These are phyloP conservation scores for Takifugu flavidus DNA, from an alignment of 2,113 vertebrate species.

Conservation along the genomic window DNA sequence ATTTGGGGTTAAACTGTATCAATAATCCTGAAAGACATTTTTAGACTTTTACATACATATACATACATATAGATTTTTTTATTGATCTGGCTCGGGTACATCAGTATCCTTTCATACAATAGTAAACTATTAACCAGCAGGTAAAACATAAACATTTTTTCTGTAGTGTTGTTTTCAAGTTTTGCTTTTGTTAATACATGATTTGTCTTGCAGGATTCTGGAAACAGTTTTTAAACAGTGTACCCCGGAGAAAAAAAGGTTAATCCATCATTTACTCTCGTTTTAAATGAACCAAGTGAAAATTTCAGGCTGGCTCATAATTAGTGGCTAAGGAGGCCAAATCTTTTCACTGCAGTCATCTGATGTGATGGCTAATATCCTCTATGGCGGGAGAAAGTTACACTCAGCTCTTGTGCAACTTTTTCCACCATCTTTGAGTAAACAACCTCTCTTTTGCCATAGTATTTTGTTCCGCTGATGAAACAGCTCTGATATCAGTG, in stretches of 20 bases:
- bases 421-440: neutral
- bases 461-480: constrained; percentile 9
- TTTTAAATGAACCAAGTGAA: constrained; percentile 26
- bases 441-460: neutral
- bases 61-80: neutral
- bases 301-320: neutral
- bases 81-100: too few relatives aligned
- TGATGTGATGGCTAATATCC: too few relatives aligned
- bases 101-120: neutral
- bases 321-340: neutral
- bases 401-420: constrained; percentile 2
- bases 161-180: neutral
- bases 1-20: constrained; percentile 48
- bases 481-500: constrained; percentile 12
- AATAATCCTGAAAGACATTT: constrained; percentile 21
- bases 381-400: constrained; percentile 14
- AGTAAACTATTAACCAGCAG: neutral
- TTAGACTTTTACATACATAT: neutral
- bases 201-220: constrained; percentile 1
- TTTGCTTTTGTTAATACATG: neutral
- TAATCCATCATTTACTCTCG: constrained; percentile 6
- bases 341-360: constrained; percentile 2
- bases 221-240: constrained; percentile 17
- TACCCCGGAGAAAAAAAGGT: constrained; percentile 2
- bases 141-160: neutral